These are phyloP conservation scores for Drusus annulatus DNA, from an alignment of 1,140 invertebrate species.

Conservation along the genomic window DNA sequence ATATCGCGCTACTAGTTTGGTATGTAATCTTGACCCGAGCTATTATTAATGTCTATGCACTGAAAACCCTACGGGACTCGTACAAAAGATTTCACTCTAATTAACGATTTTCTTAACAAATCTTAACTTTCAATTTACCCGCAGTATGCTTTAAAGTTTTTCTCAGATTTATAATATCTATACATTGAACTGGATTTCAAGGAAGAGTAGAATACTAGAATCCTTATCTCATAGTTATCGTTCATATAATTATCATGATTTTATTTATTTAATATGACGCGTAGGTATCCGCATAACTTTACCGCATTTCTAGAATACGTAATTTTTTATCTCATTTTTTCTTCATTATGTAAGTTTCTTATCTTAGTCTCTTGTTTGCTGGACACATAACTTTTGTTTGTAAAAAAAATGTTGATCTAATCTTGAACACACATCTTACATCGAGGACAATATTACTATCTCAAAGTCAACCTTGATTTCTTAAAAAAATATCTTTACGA, in stretches of 20 bases:
- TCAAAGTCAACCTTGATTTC: not conserved
- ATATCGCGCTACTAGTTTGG: not conserved
- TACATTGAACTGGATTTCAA: no score
- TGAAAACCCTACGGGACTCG: no score
- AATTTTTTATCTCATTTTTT: slow-evolving; percentile 7
- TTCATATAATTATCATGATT: no score
- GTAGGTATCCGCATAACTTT: not conserved
- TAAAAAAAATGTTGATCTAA: slow-evolving; percentile 34
- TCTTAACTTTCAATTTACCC: no score
- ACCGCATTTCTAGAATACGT: not conserved
- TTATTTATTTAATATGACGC: no score
- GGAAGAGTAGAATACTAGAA: no score
- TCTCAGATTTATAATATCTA: no score
- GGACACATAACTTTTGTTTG: not conserved
- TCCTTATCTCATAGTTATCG: no score
- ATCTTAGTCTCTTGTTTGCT: slow-evolving; percentile 15
- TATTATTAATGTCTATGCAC: not conserved
- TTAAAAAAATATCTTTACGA: no score
- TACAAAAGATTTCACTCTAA: no score
- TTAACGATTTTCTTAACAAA: no score
- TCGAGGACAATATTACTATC: not conserved
- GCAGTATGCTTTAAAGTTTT: no score
- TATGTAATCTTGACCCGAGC: not conserved
- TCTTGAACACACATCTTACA: slow-evolving; percentile 5
- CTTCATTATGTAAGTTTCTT: slow-evolving; percentile 16